Evolutionary conservation across 1,140 invertebrate genomes (phyloP).

Genomic region (Platyura marginata): DNA sequence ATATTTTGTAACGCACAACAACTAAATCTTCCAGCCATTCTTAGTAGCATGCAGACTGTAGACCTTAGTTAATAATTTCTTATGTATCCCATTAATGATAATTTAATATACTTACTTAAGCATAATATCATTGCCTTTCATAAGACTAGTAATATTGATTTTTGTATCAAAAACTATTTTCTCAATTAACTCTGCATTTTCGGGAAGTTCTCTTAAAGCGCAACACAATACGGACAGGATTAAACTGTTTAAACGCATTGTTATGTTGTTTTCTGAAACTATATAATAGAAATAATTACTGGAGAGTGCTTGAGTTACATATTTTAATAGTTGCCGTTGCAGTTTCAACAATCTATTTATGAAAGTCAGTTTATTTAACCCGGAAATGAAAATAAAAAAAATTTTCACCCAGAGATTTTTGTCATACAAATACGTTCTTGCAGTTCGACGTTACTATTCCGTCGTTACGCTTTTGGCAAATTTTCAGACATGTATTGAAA

Average conservation of each 20-base stretch:
- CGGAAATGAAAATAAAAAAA: no score
- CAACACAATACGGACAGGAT: constrained; percentile 43
- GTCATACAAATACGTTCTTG: no score
- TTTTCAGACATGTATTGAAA: no score
- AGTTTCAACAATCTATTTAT: constrained; percentile 6
- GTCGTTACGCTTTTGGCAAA: no score
- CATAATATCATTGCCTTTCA: constrained; percentile 37
- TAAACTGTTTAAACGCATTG: constrained; percentile 44
- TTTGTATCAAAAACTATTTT: constrained; percentile 38
- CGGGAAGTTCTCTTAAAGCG: constrained; percentile 49
- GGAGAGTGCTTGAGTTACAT: constrained; percentile 1
- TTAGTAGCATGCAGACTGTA: constrained; percentile 44
- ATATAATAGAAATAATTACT: constrained; percentile 22
- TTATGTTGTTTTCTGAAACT: constrained; percentile 36
- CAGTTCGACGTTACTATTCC: no score
- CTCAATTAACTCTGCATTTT: constrained; percentile 54
- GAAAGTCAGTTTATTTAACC: no score
- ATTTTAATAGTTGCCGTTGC: background rate
- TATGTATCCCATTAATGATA: background rate
- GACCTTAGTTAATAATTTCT: background rate
- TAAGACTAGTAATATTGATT: constrained; percentile 35
- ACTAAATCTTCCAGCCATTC: constrained; percentile 42
- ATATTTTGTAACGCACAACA: constrained; percentile 40
- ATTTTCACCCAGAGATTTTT: constrained; percentile 15
- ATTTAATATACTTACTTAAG: constrained; percentile 25